Evolutionary conservation across 64 coral and sea anemone genomes (phyloP).

Genomic region (Anthopleura sola): DNA sequence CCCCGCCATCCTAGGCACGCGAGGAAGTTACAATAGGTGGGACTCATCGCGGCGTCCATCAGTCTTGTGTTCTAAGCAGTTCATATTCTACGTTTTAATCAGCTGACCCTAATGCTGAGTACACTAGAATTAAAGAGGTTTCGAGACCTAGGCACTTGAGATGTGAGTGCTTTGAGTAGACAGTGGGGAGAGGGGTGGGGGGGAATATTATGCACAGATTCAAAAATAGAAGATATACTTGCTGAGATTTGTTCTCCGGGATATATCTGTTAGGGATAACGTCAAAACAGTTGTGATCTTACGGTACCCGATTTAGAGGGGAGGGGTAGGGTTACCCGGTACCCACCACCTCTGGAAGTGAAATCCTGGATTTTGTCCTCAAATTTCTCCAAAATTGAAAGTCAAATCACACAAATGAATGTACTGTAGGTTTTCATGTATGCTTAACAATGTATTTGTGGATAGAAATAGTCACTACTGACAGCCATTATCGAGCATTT

Average conservation of each 20-base stretch:
- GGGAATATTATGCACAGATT: neutral
- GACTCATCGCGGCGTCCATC: neutral
- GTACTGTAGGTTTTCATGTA: no score
- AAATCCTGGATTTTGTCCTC: no score
- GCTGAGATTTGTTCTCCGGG: neutral
- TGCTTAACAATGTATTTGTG: no score
- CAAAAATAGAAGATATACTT: no score
- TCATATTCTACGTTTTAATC: neutral
- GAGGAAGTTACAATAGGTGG: neutral
- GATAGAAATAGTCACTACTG: no score
- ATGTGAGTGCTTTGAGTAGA: neutral
- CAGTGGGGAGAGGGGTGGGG: neutral
- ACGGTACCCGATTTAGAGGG: no score
- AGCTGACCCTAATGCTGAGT: neutral
- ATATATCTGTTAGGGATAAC: neutral
- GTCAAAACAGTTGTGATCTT: no score
- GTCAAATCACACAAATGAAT: no score
- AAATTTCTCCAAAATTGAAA: no score
- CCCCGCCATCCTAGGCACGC: neutral
- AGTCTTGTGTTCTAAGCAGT: neutral
- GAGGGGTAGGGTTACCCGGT: no score
- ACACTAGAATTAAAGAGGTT: neutral
- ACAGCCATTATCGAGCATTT: no score
- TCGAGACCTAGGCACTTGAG: neutral
- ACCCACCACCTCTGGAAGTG: no score